Evolutionary conservation across 1,140 invertebrate species (phyloP), one percentile per base, ranked within the genome.

Genomic region (Zaprionus davidi): DNA sequence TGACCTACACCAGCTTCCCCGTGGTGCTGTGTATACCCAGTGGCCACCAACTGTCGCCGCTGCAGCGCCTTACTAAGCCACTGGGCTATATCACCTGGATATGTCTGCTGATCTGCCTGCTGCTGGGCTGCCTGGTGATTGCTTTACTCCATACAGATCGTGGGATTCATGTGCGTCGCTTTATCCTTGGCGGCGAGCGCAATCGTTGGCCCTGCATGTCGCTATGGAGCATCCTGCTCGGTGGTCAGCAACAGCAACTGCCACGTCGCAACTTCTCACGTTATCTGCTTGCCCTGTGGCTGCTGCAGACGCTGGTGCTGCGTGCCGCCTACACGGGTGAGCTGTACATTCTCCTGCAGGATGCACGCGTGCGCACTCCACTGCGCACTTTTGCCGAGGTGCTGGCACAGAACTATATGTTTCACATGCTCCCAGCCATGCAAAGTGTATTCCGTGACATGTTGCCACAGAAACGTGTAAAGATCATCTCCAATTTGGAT

Each of bases 261-360:
- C 91, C 91, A 5, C 71, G 72, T 15, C 70, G 82, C 5, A 92
- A 78, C 31, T 91, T 92, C 24, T 81, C 91, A 0, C 79, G 91
- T 0, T 92, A 70, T 6, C 15, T 92, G 6, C 65, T 92, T 11
- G 24, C 65, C 0, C 0, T 88, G 15, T 92, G 91, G 91, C 55
- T 92, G 6, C 28, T 92, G 0, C 69, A 82, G 28, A 84, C 82
- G 2, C 49, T 92, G n/a, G 64, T 92, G 0, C 17, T 92, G 17
- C 76, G 91, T 2, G 79, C 80, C 36, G 91, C 85, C n/a, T 92
- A 92, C 57, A 81, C 79, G 0, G 91, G 91, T 9, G 85, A 90
- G 51, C 46, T 92, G 6, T 92, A 76, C n/a, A 62, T 81, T 0
- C 62, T 92, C 1, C 70, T 92, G 26, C 91, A 92, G 75, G 91